Evolutionary conservation across 2,888 invertebrate genomes (phyloP), one percentile per base, ranked within the genome.

Genomic region (Drosophila putrida): DNA sequence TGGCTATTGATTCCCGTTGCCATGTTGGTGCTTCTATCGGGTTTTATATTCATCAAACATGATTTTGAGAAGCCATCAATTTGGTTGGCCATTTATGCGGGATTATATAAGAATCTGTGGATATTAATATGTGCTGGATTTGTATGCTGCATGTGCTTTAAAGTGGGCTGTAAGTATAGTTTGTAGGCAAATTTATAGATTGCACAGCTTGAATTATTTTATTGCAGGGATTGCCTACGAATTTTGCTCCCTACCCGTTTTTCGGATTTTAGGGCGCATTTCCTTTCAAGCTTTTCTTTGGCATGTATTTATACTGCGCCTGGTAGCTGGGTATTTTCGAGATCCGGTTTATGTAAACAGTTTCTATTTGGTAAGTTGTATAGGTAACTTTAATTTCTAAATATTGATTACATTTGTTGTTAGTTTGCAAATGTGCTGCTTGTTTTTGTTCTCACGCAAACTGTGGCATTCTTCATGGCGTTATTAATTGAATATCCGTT

Each of bases 81-180:
- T 38, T 91, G 90, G 88, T 80, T 92, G n/a, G 92, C 92, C 0
- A 33, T 93, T 0, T 93, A 93, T 75, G 92, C 92, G 54, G 91
- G 91, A 0, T 49, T 92, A 0, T 91, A 91, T 54, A 92, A 91
- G 70, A 92, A 92, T 75, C 28, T 92, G 4, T 93, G 92, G 89
- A 89, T 90, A 6, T 25, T 93, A 2, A 82, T 91, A 25, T 88
- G 92, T 33, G 90, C 89, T 1, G 74, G 87, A 0, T 82, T 82
- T 4, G 64, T 92, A 1, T 71, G 88, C 35, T 75, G 90, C 47
- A 86, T 91, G 82, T 83, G 89, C 51, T 77, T 85, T 6, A 91
- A 90, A 73, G 66, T 90, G 25, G 92, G 92, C 66, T 85, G 92
- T 92, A 75, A 88, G 90, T 80, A 41, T 8, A 6, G 5, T 9